phyloP scores from a whole-genome alignment of 2,113 vertebrate genomes.

The Elachura formosa region DNA sequence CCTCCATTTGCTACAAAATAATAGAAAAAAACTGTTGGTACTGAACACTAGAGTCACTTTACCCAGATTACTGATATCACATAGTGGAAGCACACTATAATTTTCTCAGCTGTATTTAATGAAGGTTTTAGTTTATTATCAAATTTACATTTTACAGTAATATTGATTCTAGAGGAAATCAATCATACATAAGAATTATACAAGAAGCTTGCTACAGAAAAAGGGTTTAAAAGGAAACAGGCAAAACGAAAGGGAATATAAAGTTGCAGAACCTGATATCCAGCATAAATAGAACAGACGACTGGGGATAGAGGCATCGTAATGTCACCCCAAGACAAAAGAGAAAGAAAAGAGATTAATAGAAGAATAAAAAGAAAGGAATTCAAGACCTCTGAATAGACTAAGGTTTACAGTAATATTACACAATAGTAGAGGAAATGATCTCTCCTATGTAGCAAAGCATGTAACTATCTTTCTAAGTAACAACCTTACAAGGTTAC shows the following conservation, averaged over 20 bases:
- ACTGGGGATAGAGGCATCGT: too few species aligned
- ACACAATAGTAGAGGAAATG: neutral
- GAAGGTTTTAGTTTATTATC: neutral
- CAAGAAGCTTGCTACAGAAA: neutral
- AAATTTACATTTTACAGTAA: conserved; percentile 19
- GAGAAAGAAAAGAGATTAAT: neutral
- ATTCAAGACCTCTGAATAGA: neutral
- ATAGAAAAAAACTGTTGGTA: neutral
- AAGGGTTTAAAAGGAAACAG: neutral
- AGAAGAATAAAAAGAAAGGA: neutral
- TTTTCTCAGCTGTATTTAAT: neutral
- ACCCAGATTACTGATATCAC: neutral
- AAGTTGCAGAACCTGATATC: too few species aligned
- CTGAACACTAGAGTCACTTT: neutral
- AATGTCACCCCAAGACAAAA: too few species aligned
- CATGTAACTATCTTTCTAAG: neutral
- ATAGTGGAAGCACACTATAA: neutral
- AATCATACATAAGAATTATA: neutral
- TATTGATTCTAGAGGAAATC: neutral
- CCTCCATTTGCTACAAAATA: neutral
- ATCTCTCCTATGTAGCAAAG: neutral
- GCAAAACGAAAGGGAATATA: too few species aligned
- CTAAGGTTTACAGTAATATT: neutral
- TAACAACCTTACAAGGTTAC: too few species aligned
- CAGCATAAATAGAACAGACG: too few species aligned